Base-by-base conservation (phyloP, 2,888 invertebrate genomes). In the Branchellion lobata region DNA sequence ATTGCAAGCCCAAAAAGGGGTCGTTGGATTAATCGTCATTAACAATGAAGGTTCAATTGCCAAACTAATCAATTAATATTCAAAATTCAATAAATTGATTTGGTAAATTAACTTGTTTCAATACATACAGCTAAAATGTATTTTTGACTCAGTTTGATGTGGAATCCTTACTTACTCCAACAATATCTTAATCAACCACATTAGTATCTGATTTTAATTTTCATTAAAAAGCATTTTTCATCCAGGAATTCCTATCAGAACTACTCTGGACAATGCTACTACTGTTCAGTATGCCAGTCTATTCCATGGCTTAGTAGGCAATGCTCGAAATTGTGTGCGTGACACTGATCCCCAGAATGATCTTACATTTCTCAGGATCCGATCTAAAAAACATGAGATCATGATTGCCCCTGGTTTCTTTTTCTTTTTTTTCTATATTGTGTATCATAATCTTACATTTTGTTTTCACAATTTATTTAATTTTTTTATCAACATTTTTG, bases 311-410 rank as follows among this genome's bases (percentile, higher is more conserved):
- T 88, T 98, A 77, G 92, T 95, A 0, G 94, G 95, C 85, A 96
- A 96, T 89, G 95, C 96, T 0, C 91, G 94, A 80, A 92, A 93
- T 84, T 94, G 94, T 0, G 94, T 97, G 0, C 89, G 96, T 82
- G 98, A 98, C 87, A 89, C 98, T 84, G 98, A 98, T 88, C 94
- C 96, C 8, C 91, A 93, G 0, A 96, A 98, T 87, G 97, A 98
- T 87, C 89, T 98, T 79, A 95, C 95, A 47, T 98, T 98, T 87
- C 89, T 98, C 31, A 91, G 98, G 81, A 92, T 98, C 80, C 90
- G 97, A 83, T 96, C 97, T 80, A 95, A 94, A 89, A 97, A 95
- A 86, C 94, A 95, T 88, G 98, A 99, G 90, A 94, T 98, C 82
- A 95, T 98, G 94, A 93, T 98, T 11, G 97, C 97, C 0, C 97